These are phyloP conservation scores for Pterocles gutturalis DNA, from an alignment of 2,113 vertebrate species.

Conservation along the genomic window DNA sequence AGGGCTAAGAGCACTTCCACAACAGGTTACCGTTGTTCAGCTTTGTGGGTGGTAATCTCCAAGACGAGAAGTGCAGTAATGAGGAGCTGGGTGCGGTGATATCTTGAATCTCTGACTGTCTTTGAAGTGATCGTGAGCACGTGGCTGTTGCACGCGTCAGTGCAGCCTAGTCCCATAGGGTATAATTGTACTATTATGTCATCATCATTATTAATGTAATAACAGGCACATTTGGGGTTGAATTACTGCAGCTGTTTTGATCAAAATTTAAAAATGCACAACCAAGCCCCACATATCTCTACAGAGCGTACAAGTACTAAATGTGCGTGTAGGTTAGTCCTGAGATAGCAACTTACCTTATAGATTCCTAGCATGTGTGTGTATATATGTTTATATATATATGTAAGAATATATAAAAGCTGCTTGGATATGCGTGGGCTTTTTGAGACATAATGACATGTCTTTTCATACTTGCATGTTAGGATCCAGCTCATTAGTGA, in stretches of 20 bases:
- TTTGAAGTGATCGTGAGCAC: background rate
- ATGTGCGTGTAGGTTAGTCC: background rate
- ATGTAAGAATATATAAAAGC: background rate
- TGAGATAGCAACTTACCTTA: background rate
- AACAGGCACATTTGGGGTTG: background rate
- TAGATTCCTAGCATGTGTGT: background rate
- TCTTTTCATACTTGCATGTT: background rate
- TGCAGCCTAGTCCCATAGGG: background rate
- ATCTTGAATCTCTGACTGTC: conserved; percentile 30
- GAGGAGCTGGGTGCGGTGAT: conserved; percentile 3
- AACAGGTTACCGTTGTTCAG: fast-evolving
- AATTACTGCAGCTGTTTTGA: background rate
- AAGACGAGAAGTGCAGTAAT: background rate
- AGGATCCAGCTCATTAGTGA: background rate
- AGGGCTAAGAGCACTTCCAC: background rate
- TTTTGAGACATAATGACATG: background rate
- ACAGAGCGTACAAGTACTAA: background rate
- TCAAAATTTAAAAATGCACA: background rate
- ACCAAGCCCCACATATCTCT: background rate
- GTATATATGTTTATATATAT: no score
- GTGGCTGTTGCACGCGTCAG: background rate
- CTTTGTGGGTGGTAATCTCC: conserved; percentile 48
- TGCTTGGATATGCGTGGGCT: background rate
- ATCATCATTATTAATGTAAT: background rate
- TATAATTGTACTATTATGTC: conserved; percentile 39